Conservation (phyloP, 2,888 invertebrate species). For the Hypena proboscidalis region DNA sequence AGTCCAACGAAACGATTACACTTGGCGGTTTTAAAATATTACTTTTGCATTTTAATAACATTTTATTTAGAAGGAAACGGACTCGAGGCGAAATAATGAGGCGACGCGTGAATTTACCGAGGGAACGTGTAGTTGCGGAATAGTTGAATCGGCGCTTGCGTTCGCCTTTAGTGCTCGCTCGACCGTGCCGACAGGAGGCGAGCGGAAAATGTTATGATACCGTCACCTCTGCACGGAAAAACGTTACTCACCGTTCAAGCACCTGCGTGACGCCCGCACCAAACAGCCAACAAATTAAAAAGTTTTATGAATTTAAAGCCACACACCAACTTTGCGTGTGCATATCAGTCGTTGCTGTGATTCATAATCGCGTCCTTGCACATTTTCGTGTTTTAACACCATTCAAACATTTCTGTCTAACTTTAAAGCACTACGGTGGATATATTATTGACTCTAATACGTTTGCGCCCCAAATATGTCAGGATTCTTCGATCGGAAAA, state of each 20-base stretch:
- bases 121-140: constrained; percentile 39
- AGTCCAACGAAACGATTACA: constrained; percentile 55
- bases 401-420: constrained; percentile 19
- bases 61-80: constrained; percentile 67
- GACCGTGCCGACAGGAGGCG: constrained; percentile 49
- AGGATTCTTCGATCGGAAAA: constrained; percentile 31
- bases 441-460: neutral
- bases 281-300: constrained; percentile 43
- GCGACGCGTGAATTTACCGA: constrained; percentile 61
- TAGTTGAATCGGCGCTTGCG: constrained; percentile 46
- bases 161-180: constrained; percentile 56
- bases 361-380: constrained; percentile 34
- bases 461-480: constrained; percentile 24
- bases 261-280: constrained; percentile 15
- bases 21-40: constrained; percentile 71
- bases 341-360: constrained; percentile 26
- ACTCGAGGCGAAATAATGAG: constrained; percentile 76
- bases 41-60: constrained; percentile 75
- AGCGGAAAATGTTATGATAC: constrained; percentile 61
- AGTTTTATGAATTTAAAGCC: constrained; percentile 41
- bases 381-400: constrained; percentile 25
- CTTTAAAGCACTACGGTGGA: neutral
- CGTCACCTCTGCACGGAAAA: constrained; percentile 43
- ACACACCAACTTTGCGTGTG: constrained; percentile 31
- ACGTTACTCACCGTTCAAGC: neutral